Base-by-base conservation (phyloP, 23 tunicate species). In the Styela clava region DNA sequence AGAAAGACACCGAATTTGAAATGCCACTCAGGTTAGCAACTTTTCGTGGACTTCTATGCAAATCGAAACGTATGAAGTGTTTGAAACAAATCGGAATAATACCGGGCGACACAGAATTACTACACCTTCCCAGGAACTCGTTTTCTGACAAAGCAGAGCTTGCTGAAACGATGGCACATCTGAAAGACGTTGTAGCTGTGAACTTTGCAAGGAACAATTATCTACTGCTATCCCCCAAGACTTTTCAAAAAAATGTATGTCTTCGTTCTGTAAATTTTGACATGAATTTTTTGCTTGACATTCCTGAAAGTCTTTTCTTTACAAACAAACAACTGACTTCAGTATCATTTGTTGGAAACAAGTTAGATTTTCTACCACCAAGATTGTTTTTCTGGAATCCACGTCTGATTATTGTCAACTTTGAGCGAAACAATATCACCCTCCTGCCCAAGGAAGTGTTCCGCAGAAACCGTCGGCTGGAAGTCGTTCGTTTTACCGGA, bases 131-230 rank as follows among this genome's bases (percentile, higher is more conserved):
- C 26, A 36, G 65, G n/a, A 52, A 76, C 64, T 12, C 31, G 0
- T 52, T 76, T 21, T 52, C 81, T 9, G 65, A 76, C 65, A 28
- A 44, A 76, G 25, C 52, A 26, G 81, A 76, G 44, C 81, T 76
- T 22, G 63, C 81, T 7, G 81, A 76, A 76, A 76, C 64, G 12
- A 22, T 76, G 65, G 37, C 81, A 7, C 21, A 76, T 44, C 27
- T 76, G 36, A 76, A 76, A 12, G 18, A 76, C 5, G 24, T 76
- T 19, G 29, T 27, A 20, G 81, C 81, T 7, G 81, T 52, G 20
- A 52, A 76, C 1, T 76, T 76, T 27, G 64, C 81, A 20, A 25
- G 81, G 24, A 76, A 76, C 65, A 29, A 76, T 44, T 76, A 37
- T 2, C 24, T 33, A 22, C 52, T 52, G 24, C 26, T 76, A 56